Evolutionary conservation across 2,113 vertebrate genomes (phyloP), one percentile per base, ranked within the genome.

Genomic region (Zosterops japonicus): DNA sequence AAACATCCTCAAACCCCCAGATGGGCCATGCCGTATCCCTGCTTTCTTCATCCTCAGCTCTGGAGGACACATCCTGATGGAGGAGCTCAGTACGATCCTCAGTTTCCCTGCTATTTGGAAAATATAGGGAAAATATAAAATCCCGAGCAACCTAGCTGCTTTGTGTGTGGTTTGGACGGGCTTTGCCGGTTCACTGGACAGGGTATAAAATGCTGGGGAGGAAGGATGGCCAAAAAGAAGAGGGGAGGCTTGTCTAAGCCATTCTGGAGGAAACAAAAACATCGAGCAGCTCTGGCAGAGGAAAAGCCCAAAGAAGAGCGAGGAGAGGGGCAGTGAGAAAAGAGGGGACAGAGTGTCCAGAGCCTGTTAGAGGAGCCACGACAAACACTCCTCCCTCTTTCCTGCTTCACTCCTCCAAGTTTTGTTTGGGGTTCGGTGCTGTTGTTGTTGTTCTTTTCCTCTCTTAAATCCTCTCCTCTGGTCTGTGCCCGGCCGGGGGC

Each of bases 21-120:
- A 25, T 1, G 33, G 49, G 31, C 69, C n/a, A 29, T 1, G 1
- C 16, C 1, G 0, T 41, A 55, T 20, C 8, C 49, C 31, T 39
- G 18, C n/a, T 14, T 36, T 47, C 76, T 44, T 49, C 70, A 39
- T 42, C 23, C 57, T 56, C 55, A 21, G 0, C 24, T 25, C 68
- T 11, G 20, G 35, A 28, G 61, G 46, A n/a, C 0, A 7, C 8
- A 16, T 39, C 29, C 55, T 5, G n/a, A 33, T 19, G 20, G 63
- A 52, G 25, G 5, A 79, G 46, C 41, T 69, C 15, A 33, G 12
- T 36, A 5, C 44, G 29, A 71, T 15, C 60, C 17, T 29, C 3
- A 9, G 14, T 77, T 82, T 28, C 33, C 31, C 47, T 0, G 0
- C 17, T n/a, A 0, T 71, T 80, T 59, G 27, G 23, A 47, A 52